These are phyloP conservation scores for Tetrax tetrax DNA, from an alignment of 2,113 vertebrate genomes.

Conservation along the genomic window DNA sequence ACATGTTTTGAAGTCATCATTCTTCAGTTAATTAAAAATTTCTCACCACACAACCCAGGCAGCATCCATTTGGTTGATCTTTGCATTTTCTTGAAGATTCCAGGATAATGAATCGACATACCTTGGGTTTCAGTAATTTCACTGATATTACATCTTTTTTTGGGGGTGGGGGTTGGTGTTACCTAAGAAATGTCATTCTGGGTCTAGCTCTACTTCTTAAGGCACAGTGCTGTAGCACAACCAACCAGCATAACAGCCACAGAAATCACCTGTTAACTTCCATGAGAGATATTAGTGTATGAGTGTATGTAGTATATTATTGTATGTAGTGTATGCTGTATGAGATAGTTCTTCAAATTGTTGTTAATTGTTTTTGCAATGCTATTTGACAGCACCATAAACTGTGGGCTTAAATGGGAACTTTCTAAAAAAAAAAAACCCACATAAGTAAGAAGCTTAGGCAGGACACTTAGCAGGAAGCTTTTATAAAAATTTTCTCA, in stretches of 20 bases:
- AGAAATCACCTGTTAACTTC: not conserved
- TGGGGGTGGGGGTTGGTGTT: not conserved
- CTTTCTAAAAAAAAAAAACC: not conserved
- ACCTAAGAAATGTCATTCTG: not conserved
- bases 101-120: not conserved
- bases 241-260: not conserved
- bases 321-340: too few relatives aligned
- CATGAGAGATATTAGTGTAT: not conserved
- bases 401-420: not conserved
- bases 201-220: not conserved
- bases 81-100: not conserved
- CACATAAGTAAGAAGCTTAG: not conserved
- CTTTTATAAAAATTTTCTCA: not conserved
- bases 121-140: not conserved
- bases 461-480: not conserved
- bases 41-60: not conserved
- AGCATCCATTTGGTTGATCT: not conserved
- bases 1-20: slow-evolving; percentile 27
- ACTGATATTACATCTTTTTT: not conserved
- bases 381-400: not conserved
- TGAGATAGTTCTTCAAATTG: not conserved
- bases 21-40: not conserved
- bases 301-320: too few relatives aligned
- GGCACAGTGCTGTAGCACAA: not conserved
- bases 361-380: not conserved